phyloP scores from a whole-genome alignment of 2,888 invertebrate genomes.

The Sclerodermus sp. region DNA sequence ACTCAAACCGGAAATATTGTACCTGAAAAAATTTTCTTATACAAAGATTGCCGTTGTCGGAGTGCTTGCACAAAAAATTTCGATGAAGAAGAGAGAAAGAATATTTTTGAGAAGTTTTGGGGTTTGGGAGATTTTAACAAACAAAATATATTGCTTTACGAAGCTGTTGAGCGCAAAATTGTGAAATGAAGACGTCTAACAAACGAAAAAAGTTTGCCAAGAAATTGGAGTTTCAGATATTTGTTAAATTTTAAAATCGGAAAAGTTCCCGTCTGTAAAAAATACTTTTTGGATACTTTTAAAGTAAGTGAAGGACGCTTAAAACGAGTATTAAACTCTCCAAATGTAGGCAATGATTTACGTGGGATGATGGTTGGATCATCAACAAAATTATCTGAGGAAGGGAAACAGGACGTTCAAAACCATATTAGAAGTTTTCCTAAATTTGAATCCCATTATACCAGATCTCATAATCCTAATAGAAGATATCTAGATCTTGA shows the following conservation, averaged over 20 bases:
- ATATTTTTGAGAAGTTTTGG: slow-evolving; percentile 27
- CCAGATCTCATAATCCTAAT: slow-evolving; percentile 28
- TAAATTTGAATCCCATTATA: slow-evolving; percentile 30
- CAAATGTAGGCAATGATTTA: slow-evolving; percentile 21
- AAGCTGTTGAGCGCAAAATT: slow-evolving; percentile 17
- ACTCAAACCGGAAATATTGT: slow-evolving; percentile 24
- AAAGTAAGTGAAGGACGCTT: slow-evolving; percentile 21
- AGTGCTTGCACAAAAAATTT: slow-evolving; percentile 20
- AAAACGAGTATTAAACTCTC: slow-evolving; percentile 18
- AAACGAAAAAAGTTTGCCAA: slow-evolving; percentile 21
- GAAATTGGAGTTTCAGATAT: slow-evolving; percentile 21
- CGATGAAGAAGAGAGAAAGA: slow-evolving; percentile 22
- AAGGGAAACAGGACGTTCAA: slow-evolving; percentile 15
- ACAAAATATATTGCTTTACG: slow-evolving; percentile 25
- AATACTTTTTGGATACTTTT: too few species aligned
- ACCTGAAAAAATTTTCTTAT: slow-evolving; percentile 21
- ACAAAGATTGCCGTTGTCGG: slow-evolving; percentile 22
- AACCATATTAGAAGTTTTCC: slow-evolving; percentile 27
- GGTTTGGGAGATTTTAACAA: slow-evolving; percentile 25
- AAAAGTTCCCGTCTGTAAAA: slow-evolving; percentile 19
- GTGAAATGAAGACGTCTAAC: slow-evolving; percentile 21
- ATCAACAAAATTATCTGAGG: slow-evolving; percentile 15
- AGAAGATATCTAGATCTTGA: slow-evolving; percentile 31
- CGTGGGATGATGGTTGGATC: slow-evolving; percentile 19
- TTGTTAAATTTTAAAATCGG: slow-evolving; percentile 21